Evolutionary conservation across 2,797 vertebrate species (phyloP), one percentile per base, ranked within the genome.

Genomic region (Alcedo quadribrachys): DNA sequence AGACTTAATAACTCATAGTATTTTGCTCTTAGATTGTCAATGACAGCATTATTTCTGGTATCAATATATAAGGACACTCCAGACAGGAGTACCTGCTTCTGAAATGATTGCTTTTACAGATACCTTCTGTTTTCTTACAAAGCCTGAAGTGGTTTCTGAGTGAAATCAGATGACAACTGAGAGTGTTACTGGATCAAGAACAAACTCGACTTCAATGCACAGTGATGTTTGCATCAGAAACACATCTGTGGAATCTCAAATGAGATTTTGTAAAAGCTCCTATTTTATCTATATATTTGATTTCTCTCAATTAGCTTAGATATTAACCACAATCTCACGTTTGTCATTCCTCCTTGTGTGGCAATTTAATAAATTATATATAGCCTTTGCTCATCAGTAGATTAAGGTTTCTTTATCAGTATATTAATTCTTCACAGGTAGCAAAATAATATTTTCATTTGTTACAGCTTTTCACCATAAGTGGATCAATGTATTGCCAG

Each of bases 91-190:
- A 81, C 83, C 76, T 85, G 33, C 81, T 92, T 92, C 82, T 73
- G 85, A 91, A 93, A 79, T 21, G 21, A 84, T 50, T 91, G 92
- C 70, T 92, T 94, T 85, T 81, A 84, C 77, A 91, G 89, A 93
- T 84, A 91, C 45, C 50, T 84, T 50, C 54, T 81, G 80, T 93
- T 63, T 69, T 78, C 60, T 58, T 88, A 79, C 53, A 76, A 90
- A 94, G 68, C n/a, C 70, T 86, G 22, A 84, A 91, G 90, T 74
- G 86, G 78, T 80, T 92, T 92, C 55, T 66, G 66, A 85, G 84
- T 81, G 85, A 92, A 95, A 88, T 93, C 70, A 93, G 87, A 92
- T 81, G 87, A 88, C 71, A 93, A 68, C 14, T 0, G 9, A 91
- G 82, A 92, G 81, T 92, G 71, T 87, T 83, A 70, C 63, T 12